Evolutionary conservation across 2,888 invertebrate species (phyloP), one percentile per base, ranked within the genome.

Genomic region (Acanthosepion lycidas): DNA sequence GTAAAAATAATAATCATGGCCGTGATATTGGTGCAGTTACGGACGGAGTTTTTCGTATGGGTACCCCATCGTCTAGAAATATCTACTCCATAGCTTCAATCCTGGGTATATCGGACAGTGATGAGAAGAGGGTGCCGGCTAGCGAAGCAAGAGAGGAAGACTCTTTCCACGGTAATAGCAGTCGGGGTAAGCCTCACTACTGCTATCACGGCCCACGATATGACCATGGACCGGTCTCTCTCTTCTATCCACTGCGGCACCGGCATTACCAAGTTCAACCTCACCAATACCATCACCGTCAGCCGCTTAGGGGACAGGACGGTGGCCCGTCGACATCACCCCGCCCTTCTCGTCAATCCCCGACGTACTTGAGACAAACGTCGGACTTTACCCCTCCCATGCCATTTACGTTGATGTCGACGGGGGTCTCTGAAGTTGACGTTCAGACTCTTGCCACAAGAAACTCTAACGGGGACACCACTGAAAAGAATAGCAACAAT

Each of bases 101-200:
- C 78, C n/a, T 78, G 78, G 78, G 78, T 78, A n/a, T 78, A n/a
- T n/a, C 78, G 78, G 78, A 78, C 78, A 78, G 78, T 78, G n/a
- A n/a, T 12, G 78, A 78, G n/a, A 78, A 78, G 78, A 78, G 78
- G 78, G 78, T 78, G 78, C n/a, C 78, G 78, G n/a, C 78, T n/a
- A 78, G 78, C 78, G n/a, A 78, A 78, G n/a, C n/a, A 12, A 78
- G n/a, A 78, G 78, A 78, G 78, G 78, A 78, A n/a, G n/a, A n/a
- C 78, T n/a, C 12, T n/a, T 78, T n/a, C 20, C 9, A 78, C n/a
- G n/a, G n/a, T 12, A 15, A 78, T 78, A 78, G 78, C 78, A 78
- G 78, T 78, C 78, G n/a, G 78, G 78, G 78, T 78, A n/a, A 28
- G 78, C 78, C 78, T 78, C 78, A n/a, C 78, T 78, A 78, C 78